A percentile compares a stretch with the other conserved stretches of the same genome.
Evolutionary conservation across 2,113 vertebrate species (phyloP).

Genomic region (Hemichromis elongatus): DNA sequence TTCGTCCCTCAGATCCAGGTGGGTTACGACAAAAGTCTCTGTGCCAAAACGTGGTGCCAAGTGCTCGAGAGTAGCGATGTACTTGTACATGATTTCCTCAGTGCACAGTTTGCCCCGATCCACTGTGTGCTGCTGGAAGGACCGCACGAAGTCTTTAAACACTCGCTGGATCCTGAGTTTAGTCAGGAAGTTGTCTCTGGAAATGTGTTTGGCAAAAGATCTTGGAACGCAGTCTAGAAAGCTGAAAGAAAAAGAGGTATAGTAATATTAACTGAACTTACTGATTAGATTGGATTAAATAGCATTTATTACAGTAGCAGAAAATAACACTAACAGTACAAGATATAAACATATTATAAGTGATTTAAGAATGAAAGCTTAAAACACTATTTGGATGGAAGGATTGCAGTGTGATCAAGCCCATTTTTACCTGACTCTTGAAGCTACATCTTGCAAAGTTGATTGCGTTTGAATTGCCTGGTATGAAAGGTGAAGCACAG

Average conservation of each 20-base stretch:
- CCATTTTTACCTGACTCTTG: conserved; percentile 75
- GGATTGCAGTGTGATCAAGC: background rate
- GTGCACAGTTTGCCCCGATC: conserved; percentile 60
- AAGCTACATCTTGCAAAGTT: conserved; percentile 80
- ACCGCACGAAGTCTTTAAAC: conserved; percentile 78
- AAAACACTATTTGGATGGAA: background rate
- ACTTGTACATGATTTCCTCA: conserved; percentile 86
- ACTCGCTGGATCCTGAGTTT: conserved; percentile 77
- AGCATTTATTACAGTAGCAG: background rate
- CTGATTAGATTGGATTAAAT: background rate
- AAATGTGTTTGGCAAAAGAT: conserved; percentile 81
- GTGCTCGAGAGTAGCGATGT: conserved; percentile 84
- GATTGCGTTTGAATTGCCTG: conserved; percentile 67
- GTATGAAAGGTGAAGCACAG: conserved; percentile 87
- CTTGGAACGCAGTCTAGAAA: conserved; percentile 84
- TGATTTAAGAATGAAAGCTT: background rate
- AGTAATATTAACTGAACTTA: background rate
- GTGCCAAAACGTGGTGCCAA: conserved; percentile 77
- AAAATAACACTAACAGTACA: background rate
- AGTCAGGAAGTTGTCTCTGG: conserved; percentile 76
- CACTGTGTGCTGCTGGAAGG: conserved; percentile 81
- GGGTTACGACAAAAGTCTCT: conserved; percentile 67
- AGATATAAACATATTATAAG: background rate
- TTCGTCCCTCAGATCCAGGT: conserved; percentile 61
- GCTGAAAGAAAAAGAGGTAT: conserved; percentile 51